Base-by-base conservation (phyloP, 2,797 vertebrate genomes). In the Acanthiza pusilla region DNA sequence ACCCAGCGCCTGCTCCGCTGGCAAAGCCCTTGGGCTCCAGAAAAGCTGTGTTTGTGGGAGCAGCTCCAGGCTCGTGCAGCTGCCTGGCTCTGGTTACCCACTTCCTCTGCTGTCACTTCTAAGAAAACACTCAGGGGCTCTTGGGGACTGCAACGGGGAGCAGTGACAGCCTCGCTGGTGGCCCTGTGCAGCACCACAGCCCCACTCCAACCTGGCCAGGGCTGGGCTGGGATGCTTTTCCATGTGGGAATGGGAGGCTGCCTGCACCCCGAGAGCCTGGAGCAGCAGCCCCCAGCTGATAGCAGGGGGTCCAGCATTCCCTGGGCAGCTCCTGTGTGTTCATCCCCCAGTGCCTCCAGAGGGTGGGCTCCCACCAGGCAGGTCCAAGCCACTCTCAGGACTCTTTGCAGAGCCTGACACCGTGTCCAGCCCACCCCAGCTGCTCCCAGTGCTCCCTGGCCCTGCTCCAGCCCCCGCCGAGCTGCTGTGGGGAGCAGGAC, bases 1-100 rank as follows among this genome's bases (percentile, higher is more conserved):
- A 40, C 25, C 25, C 22, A 21, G 38, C 0, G 0, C n/a, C 51
- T 8, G 38, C 51, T n/a, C 51, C 0, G 2, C 17, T 1, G 1
- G 43, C 16, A 27, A 20, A 6, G 15, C 18, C 0, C 16, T 1
- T 0, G 5, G 2, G 6, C 84, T 48, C 27, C 3, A 0, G 30
- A 11, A 16, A 45, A 21, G 48, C 40, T 8, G 27, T 3, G 27
- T 19, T 21, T 65, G 65, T 6, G 26, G 65, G 48, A 29, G 21
- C 30, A 19, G 45, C 38, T 5, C 27, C 53, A 32, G 29, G 32
- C 38, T 6, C 1, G 1, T 9, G 77, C 62, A 14, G 58, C 26
- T 15, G 0, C 67, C 40, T 10, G 27, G 0, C 40, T 5, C 5
- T 0, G 58, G 66, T 65, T 27, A 66, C 58, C 93, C 94, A 75